A percentile compares a stretch with the other conserved stretches of the same genome.
These are phyloP conservation scores for Trachelipus rathkii DNA, from an alignment of 1,140 invertebrate species.

Conservation along the genomic window DNA sequence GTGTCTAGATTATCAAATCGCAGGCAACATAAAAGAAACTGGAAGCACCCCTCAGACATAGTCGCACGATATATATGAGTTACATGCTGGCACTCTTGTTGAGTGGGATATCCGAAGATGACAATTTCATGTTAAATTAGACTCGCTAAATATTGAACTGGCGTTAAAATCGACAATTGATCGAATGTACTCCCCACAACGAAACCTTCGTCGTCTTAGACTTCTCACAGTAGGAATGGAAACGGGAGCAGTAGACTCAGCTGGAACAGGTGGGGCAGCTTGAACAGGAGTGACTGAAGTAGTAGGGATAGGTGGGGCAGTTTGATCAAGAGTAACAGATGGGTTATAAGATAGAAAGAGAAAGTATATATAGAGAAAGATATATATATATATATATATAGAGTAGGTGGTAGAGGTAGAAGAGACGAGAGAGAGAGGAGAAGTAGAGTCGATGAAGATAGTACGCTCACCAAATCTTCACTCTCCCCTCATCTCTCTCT, in stretches of 20 bases:
- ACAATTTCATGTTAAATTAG: constrained; percentile 25
- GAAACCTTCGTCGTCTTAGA: background rate
- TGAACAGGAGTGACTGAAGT: background rate
- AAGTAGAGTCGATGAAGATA: too few species aligned
- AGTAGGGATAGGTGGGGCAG: background rate
- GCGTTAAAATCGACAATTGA: constrained; percentile 20
- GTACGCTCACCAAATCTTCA: too few species aligned
- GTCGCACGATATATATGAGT: constrained; percentile 29
- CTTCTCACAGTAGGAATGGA: background rate
- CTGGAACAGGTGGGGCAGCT: background rate
- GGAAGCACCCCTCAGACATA: constrained; percentile 21
- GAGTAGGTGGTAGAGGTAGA: too few species aligned
- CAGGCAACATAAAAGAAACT: constrained; percentile 26
- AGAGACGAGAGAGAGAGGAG: too few species aligned
- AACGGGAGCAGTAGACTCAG: background rate
- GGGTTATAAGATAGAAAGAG: too few species aligned
- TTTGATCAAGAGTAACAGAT: too few species aligned
- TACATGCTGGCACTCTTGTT: constrained; percentile 22
- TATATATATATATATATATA: too few species aligned
- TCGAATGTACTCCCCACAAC: background rate
- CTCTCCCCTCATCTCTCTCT: too few species aligned
- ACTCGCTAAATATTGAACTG: constrained; percentile 9
- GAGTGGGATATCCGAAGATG: constrained; percentile 5
- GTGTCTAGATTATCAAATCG: constrained; percentile 46
- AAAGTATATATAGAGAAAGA: too few species aligned